Conservation (phyloP, 2,113 vertebrate genomes). For the Desmodus rotundus region DNA sequence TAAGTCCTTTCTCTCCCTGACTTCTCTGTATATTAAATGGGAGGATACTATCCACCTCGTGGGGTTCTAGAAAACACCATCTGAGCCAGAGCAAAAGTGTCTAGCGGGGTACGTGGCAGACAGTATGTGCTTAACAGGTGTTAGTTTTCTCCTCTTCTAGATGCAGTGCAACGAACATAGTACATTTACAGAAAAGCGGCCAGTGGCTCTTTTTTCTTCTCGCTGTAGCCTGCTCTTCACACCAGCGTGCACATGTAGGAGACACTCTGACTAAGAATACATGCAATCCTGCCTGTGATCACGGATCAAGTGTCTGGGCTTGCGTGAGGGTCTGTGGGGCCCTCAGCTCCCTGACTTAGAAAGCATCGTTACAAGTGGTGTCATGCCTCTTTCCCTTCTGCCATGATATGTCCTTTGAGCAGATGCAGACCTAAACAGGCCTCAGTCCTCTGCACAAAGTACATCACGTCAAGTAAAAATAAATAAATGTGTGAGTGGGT, state of each 20-base stretch:
- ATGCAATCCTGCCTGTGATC: background rate
- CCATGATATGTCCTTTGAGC: background rate
- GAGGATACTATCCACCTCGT: background rate
- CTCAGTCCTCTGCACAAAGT: background rate
- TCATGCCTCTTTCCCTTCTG: background rate
- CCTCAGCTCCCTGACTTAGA: background rate
- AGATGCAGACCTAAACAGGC: background rate
- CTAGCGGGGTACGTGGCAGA: background rate
- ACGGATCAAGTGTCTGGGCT: background rate
- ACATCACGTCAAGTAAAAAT: background rate
- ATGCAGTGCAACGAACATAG: background rate
- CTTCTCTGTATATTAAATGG: background rate
- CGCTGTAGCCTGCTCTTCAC: background rate
- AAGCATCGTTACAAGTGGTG: background rate
- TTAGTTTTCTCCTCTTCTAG: background rate
- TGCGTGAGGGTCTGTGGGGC: accelerated
- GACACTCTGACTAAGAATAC: background rate
- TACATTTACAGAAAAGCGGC: background rate
- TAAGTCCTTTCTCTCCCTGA: background rate
- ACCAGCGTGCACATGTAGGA: background rate
- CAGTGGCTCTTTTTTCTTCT: background rate
- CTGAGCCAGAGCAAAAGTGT: background rate
- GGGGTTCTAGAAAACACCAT: background rate
- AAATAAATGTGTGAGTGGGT: background rate
- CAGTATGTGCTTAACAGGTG: background rate